These are phyloP conservation scores for Merodon equestris DNA, from an alignment of 2,888 invertebrate genomes.

Conservation along the genomic window DNA sequence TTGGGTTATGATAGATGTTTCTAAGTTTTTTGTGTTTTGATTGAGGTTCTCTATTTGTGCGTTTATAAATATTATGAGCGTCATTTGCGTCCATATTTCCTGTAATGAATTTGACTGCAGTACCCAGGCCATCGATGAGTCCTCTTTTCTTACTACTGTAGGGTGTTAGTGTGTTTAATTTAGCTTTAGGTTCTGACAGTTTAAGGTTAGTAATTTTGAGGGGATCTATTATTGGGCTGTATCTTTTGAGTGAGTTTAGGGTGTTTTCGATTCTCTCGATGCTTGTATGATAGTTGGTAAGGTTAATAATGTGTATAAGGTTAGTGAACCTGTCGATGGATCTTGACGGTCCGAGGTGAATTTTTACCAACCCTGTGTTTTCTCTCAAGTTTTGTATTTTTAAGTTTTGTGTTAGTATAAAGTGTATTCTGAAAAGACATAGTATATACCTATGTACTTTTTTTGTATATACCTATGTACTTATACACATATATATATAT, in stretches of 20 bases:
- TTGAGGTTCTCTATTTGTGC: constrained; percentile 18
- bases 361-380: not conserved
- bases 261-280: not conserved
- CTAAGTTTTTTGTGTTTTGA: no score
- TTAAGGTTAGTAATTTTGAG: constrained; percentile 6
- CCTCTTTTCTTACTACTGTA: constrained; percentile 37
- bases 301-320: not conserved
- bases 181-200: constrained; percentile 16
- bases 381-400: not conserved
- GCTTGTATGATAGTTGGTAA: not conserved
- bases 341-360: not conserved
- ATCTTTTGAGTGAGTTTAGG: not conserved
- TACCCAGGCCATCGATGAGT: constrained; percentile 8
- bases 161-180: constrained; percentile 11
- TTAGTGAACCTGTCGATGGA: not conserved
- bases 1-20: not conserved
- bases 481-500: no score
- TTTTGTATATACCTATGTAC: no score
- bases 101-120: constrained; percentile 39
- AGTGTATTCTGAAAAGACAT: not conserved
- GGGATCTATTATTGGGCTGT: not conserved
- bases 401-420: not conserved
- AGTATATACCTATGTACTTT: not conserved
- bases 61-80: constrained; percentile 33
- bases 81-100: constrained; percentile 47